phyloP scores from a whole-genome alignment of 2,797 vertebrate species.

The Diceros bicornis region DNA sequence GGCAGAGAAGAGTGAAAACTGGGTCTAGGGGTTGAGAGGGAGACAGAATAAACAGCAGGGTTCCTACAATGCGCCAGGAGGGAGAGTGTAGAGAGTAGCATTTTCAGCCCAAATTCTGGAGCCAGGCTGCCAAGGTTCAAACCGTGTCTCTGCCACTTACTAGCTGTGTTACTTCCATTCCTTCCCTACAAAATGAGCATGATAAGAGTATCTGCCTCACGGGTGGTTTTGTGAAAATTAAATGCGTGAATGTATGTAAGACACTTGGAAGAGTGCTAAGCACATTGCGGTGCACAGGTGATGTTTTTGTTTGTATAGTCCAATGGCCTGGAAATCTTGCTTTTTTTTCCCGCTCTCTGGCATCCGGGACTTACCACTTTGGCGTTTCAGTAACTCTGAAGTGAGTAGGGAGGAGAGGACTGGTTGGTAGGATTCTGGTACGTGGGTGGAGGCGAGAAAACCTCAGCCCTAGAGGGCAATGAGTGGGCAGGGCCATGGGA shows the following conservation, averaged over 20 bases:
- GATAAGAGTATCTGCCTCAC: not conserved
- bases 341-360: not conserved
- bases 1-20: not conserved
- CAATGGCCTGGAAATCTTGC: not conserved
- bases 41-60: not conserved
- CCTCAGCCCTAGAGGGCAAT: not conserved
- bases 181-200: not conserved
- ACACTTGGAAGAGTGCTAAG: not conserved
- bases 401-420: not conserved
- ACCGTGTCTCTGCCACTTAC: not conserved
- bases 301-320: conserved; percentile 11
- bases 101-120: not conserved
- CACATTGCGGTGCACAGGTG: not conserved
- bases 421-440: not conserved
- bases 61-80: not conserved
- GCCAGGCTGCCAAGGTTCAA: not conserved
- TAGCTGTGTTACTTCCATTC: not conserved
- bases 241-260: not conserved
- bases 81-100: rapidly evolving
- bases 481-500: not conserved
- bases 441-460: not conserved
- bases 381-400: not conserved
- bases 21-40: rapidly evolving
- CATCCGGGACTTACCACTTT: not conserved
- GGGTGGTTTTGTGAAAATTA: not conserved